Conservation (phyloP, 2,113 vertebrate species). For the Platichthys stellatus region DNA sequence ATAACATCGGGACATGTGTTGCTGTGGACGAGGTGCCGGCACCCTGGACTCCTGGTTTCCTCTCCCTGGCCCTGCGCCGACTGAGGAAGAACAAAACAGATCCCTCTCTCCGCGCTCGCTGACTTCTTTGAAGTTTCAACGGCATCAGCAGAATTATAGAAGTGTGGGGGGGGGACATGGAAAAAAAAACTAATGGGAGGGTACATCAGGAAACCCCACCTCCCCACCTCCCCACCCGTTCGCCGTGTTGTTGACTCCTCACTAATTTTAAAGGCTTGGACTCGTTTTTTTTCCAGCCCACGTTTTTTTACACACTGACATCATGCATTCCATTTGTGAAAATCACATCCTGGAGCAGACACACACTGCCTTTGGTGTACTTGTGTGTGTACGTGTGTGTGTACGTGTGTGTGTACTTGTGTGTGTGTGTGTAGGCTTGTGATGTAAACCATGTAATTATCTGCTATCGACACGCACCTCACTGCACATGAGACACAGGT, state of each 20-base stretch:
- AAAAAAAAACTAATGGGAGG: slow-evolving; percentile 39
- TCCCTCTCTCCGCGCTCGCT: slow-evolving; percentile 35
- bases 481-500: slow-evolving; percentile 30
- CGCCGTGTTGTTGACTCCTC: slow-evolving; percentile 58
- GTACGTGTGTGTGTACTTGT: slow-evolving; percentile 24
- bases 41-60: slow-evolving; percentile 37
- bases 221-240: slow-evolving; percentile 13
- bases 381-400: not conserved
- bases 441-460: slow-evolving; percentile 60
- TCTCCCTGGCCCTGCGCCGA: slow-evolving; percentile 46
- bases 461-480: slow-evolving; percentile 43
- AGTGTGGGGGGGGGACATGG: slow-evolving; percentile 10
- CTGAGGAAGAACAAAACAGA: slow-evolving; percentile 62
- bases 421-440: not conserved
- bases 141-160: slow-evolving; percentile 54
- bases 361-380: not conserved
- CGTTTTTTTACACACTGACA: slow-evolving; percentile 64
- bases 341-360: slow-evolving; percentile 70
- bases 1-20: slow-evolving; percentile 51
- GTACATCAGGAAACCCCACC: slow-evolving; percentile 69
- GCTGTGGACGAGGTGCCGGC: slow-evolving; percentile 30
- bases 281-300: slow-evolving; percentile 73
- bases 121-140: slow-evolving; percentile 74
- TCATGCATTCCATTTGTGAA: slow-evolving; percentile 75
- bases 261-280: slow-evolving; percentile 61